phyloP scores from a whole-genome alignment of 2,113 vertebrate species.

The Sebastes fasciatus region DNA sequence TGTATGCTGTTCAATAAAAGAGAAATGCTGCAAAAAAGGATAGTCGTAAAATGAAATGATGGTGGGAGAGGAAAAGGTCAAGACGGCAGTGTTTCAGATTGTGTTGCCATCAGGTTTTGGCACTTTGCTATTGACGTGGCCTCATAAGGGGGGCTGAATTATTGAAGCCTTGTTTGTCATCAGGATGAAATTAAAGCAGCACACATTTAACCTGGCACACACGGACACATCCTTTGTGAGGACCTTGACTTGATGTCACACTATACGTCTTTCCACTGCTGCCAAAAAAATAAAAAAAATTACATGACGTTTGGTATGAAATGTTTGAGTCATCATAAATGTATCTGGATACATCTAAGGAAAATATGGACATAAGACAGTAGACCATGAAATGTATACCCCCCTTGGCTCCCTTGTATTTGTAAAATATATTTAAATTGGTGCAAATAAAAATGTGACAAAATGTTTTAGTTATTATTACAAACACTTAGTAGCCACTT shows the following conservation, averaged over 20 bases:
- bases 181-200: constrained; percentile 54
- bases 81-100: constrained; percentile 18
- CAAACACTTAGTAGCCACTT: no score
- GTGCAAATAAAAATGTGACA: background rate
- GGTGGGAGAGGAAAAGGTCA: constrained; percentile 42
- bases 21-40: constrained; percentile 23
- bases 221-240: constrained; percentile 12
- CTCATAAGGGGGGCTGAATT: constrained; percentile 53
- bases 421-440: background rate
- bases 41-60: constrained; percentile 20
- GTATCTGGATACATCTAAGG: background rate
- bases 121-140: constrained; percentile 34
- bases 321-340: background rate
- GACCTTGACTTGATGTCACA: constrained; percentile 3
- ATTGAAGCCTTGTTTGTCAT: constrained; percentile 62
- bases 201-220: background rate
- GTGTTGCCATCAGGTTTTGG: constrained; percentile 40
- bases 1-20: constrained; percentile 39
- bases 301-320: background rate
- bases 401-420: background rate
- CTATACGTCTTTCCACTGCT: background rate
- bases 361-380: background rate
- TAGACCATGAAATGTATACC: background rate
- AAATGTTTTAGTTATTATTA: no score
- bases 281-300: background rate